Conservation (phyloP, 2,113 vertebrate species). For the Mandrillus leucophaeus region DNA sequence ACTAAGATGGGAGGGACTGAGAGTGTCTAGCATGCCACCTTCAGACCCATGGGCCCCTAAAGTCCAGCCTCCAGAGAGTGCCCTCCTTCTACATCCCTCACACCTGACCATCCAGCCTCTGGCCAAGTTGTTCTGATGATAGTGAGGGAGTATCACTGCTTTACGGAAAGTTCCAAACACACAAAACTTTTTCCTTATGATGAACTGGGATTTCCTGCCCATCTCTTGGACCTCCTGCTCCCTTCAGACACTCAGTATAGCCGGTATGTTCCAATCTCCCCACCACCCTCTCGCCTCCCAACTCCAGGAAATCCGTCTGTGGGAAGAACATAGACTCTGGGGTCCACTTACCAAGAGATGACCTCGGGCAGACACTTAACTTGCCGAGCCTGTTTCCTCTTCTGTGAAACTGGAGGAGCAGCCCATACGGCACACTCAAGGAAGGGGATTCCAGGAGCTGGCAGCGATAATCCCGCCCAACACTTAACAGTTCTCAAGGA, state of each 20-base stretch:
- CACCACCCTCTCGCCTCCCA: neutral
- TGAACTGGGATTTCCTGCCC: no score
- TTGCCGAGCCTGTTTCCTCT: neutral
- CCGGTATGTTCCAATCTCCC: no score
- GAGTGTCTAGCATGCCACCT: neutral
- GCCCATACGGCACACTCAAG: neutral
- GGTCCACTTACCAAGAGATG: neutral
- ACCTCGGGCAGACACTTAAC: neutral
- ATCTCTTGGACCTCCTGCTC: neutral
- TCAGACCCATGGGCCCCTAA: neutral
- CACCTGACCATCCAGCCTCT: neutral
- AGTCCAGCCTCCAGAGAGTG: neutral
- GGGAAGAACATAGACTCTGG: neutral
- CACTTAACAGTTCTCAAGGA: neutral
- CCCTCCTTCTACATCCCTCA: neutral
- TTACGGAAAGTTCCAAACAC: neutral
- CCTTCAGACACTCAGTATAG: neutral
- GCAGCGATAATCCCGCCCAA: neutral
- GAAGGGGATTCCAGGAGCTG: no score
- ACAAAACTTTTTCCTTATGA: neutral
- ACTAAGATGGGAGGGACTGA: neutral
- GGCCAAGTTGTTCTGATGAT: neutral
- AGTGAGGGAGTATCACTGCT: neutral
- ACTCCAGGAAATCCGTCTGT: neutral
- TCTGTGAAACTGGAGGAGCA: neutral